Base-by-base conservation (phyloP, 2,888 invertebrate species). In the Digitonthophagus gazella region DNA sequence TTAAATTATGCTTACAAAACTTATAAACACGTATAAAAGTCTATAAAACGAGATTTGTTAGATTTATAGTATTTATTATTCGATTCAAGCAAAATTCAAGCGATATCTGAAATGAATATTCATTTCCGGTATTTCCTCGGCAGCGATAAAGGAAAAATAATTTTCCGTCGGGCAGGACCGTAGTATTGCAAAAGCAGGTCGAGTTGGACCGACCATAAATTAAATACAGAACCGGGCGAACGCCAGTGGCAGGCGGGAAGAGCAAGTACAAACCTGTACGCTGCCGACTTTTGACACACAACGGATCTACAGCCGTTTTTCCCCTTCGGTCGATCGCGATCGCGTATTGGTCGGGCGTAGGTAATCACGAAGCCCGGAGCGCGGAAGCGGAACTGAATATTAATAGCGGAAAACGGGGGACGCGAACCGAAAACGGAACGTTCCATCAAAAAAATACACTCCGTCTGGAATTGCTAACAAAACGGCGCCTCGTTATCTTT, bases 351-450 rank as follows among this genome's bases (percentile, higher is more conserved):
- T 8, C 61, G 18, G 19, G 61, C 2, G 11, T 44, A 19, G 19
- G 61, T 61, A 61, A 61, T 61, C 61, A 61, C 18, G 20, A 61
- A 18, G 19, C 58, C 61, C 18, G 18, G 8, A 44, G 28, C 28
- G 20, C 61, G 61, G 20, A 18, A 19, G 61, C 61, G 61, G 61
- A 20, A 18, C 61, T 61, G 61, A 61, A 61, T 61, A 61, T 61
- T 61, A 61, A 61, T 61, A 61, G 20, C 61, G 20, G 61, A 61
- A 44, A 19, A 61, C 61, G 61, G 19, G 61, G 18, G 61, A 61
- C 61, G 20, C 61, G 61, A 19, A 18, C 18, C 20, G 61, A 18
- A 61, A 61, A 61, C 61, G 61, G 20, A 61, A 61, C 20, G 20
- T 61, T 61, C 28, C 28, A 44, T 44, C 28, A 44, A 44, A 44